These are phyloP conservation scores for Penaeus chinensis DNA, from an alignment of 1,140 invertebrate species.

Conservation along the genomic window DNA sequence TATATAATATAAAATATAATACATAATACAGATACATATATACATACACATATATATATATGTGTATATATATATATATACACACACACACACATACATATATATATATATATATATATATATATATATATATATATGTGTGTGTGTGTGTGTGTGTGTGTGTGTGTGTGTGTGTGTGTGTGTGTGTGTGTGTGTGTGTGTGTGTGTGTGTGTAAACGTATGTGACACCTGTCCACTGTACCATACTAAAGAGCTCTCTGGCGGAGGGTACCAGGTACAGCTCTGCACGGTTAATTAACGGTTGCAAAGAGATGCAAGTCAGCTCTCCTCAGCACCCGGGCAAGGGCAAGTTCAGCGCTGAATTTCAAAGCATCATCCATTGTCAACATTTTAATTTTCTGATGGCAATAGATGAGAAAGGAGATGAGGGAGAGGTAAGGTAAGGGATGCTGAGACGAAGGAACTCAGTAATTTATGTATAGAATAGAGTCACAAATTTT, in stretches of 20 bases:
- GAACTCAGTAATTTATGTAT: background rate
- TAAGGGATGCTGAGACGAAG: background rate
- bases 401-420: background rate
- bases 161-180: slow-evolving; percentile 8
- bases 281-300: background rate
- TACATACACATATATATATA: background rate
- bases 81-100: background rate
- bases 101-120: slow-evolving; percentile 25
- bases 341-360: too few relatives aligned
- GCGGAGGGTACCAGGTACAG: background rate
- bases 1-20: background rate
- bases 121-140: slow-evolving; percentile 3
- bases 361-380: too few relatives aligned
- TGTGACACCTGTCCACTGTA: background rate
- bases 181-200: slow-evolving; percentile 6
- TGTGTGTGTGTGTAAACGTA: background rate
- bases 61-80: slow-evolving; percentile 8
- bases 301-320: too few relatives aligned
- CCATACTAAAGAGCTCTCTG: background rate
- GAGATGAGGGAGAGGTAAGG: background rate
- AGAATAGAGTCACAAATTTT: background rate
- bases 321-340: too few relatives aligned
- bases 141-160: slow-evolving; percentile 13
- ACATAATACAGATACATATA: background rate
- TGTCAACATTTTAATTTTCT: background rate